Evolutionary conservation across 1,140 invertebrate species (phyloP), one percentile per base, ranked within the genome.

Genomic region (Pogonus chalceus): DNA sequence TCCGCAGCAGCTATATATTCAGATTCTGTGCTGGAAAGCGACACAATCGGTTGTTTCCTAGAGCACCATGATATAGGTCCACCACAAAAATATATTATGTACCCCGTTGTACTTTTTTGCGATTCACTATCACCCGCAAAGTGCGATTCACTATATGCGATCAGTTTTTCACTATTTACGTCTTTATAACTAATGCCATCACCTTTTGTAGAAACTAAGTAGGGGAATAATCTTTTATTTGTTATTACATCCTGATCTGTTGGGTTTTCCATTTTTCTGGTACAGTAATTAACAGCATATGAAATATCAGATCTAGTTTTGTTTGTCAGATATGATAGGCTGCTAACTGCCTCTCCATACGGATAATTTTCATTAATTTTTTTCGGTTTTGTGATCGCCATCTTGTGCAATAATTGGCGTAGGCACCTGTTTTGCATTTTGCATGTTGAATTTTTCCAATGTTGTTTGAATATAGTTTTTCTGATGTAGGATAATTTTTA

Each of bases 281-380:
- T 21, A 31, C 14, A 31, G 26, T 31, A 31, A 31, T 31, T 31
- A 14, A 31, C 14, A 7, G 65, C 61, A 61, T 59, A 69, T 3
- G 61, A 10, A n/a, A 73, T 67, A 54, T 74, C 69, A 9, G 70
- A 69, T 50, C 69, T 55, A 1, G 69, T 70, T 18, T 50, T 60
- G 1, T 56, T 16, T 0, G 66, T 49, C 1, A 67, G 14, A 52
- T 69, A 74, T 49, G 70, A 56, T 2, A 75, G 51, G 0, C 20
- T 20, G 69, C 67, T 14, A 4, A 31, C 26, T 31, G 26, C 26
- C 26, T 31, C 14, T 7, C 26, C 4, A 31, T 31, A 31, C n/a
- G 26, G 26, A 14, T 14, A 31, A 4, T 7, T 31, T 14, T 7
- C 4, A 14, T 14, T 31, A 14, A 7, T 31, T 14, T 7, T 31